Evolutionary conservation across 2,113 vertebrate genomes (phyloP), one percentile per base, ranked within the genome.

Genomic region (Bostrychus sinensis): DNA sequence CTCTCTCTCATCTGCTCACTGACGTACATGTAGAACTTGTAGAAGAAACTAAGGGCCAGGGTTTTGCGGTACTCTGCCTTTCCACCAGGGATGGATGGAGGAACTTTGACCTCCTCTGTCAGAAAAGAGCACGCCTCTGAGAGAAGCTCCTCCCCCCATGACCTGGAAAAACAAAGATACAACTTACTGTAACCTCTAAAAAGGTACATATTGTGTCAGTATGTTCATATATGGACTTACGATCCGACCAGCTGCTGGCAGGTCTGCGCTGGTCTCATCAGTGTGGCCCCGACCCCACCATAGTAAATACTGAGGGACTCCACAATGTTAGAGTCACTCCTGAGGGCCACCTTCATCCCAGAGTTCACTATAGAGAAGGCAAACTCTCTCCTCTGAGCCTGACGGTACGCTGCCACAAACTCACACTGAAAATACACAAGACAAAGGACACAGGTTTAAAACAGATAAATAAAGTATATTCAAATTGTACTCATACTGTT

Each of bases 381-480:
- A 5, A 92, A 93, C 71, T 93, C 93, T 30, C 81, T 92, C 37
- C 96, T 91, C 0, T 94, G 92, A 20, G 95, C 95, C 73, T 96
- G 95, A 19, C 95, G 92, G 81, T 95, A 94, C 13, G 92, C 93
- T 46, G 88, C 88, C 1, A 96, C 79, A 38, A 94, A 90, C 82
- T 97, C 95, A 50, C 93, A 83, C 96, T 98, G 87, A 12, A 75
- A n/a, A n/a, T n/a, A n/a, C n/a, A n/a, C n/a, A n/a, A n/a, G n/a
- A n/a, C n/a, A n/a, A n/a, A 53, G 39, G 12, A 58, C 7, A 28
- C 12, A 28, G 43, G 22, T 3, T 20, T 5, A 36, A 3, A 26
- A 13, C 2, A 14, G 14, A 7, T 26, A 0, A 50, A 32, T 32
- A 30, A 26, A 1, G 25, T n/a, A 1, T 5, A 14, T 25, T 22